Evolutionary conservation across 2,888 invertebrate species (phyloP), one percentile per base, ranked within the genome.

Genomic region (Caenorhabditis doughertyi): DNA sequence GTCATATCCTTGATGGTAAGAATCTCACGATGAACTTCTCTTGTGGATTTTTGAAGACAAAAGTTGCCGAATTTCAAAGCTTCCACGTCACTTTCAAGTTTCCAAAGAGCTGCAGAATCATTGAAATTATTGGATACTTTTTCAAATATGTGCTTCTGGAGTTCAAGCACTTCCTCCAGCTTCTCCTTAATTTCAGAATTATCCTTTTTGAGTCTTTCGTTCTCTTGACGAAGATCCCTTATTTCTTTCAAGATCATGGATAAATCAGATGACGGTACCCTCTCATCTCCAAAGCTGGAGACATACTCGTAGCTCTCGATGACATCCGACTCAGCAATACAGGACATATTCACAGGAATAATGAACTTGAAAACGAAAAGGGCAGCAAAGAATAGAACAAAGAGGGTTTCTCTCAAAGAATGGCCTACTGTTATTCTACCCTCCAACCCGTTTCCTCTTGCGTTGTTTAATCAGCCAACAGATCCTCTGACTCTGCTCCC

Each of bases 381-480:
- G 5, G 27, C 29, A 32, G 32, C 32, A 32, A 55, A 32, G 8
- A 55, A 55, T 32, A 32, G 29, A 55, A 55, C 44, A 55, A 55
- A 18, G 18, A 18, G 55, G 18, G 44, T 47, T 11, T 18, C 18
- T 47, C 18, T 35, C 9, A 35, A 18, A 55, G n/a, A 55, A 11
- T 27, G 27, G 27, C 7, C 9, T 32, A 32, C 32, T n/a, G 55
- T n/a, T 32, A 55, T n/a, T 55, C 55, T 55, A 32, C 27, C 16
- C n/a, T 18, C 4, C 3, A 3, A 18, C 18, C 39, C 39, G 9
- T 39, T 27, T 25, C 13, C 53, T 21, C 16, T 25, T 23, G 13
- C 27, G 29, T 55, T 55, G 55, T 55, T 55, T 55, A 55, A 55
- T 55, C 29, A 23, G 55, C 9, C n/a, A 18, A n/a, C 8, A 32